These are phyloP conservation scores for Phalacrocorax carbo DNA, from an alignment of 2,113 vertebrate species.

Conservation along the genomic window DNA sequence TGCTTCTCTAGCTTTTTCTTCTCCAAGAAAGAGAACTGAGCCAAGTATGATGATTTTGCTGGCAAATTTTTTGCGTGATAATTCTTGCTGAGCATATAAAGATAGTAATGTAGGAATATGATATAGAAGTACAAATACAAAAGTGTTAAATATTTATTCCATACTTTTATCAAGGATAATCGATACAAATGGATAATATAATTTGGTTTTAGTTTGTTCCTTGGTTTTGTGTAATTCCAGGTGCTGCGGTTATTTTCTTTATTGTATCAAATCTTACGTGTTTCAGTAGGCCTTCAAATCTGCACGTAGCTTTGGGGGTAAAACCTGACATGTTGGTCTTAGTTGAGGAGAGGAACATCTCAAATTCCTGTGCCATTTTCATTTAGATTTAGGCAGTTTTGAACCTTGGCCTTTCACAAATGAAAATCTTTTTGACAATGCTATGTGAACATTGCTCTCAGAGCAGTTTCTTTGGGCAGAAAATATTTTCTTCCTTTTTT, in stretches of 20 bases:
- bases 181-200: background rate
- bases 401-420: background rate
- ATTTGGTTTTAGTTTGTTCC: background rate
- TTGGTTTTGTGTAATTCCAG: background rate
- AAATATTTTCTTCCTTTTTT: background rate
- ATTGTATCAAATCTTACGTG: background rate
- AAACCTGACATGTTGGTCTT: background rate
- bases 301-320: background rate
- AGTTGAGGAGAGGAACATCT: background rate
- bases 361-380: background rate
- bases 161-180: background rate
- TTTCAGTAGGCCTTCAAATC: background rate
- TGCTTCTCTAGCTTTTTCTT: background rate
- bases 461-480: background rate
- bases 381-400: background rate
- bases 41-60: background rate
- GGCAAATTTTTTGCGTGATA: background rate
- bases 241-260: background rate
- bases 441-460: background rate
- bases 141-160: background rate
- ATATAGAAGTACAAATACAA: background rate
- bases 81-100: background rate
- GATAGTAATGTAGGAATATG: background rate
- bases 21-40: background rate
- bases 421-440: background rate